phyloP scores from a whole-genome alignment of 2,888 invertebrate species.

The Aromia moschata region DNA sequence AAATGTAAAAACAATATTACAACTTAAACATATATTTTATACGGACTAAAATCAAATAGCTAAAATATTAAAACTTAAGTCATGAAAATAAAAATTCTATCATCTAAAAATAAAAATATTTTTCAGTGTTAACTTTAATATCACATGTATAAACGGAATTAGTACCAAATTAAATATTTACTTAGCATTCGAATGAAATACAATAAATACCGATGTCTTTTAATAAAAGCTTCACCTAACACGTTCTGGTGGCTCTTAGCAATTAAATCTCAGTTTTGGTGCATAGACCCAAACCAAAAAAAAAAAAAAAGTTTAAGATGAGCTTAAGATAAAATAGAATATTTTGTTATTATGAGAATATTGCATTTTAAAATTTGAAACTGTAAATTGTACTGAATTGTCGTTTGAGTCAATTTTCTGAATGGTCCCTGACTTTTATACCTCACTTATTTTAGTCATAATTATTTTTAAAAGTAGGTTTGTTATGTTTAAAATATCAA shows the following conservation, averaged over 20 bases:
- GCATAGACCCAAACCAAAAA: not conserved
- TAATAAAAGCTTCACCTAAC: not conserved
- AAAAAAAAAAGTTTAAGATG: too few species aligned
- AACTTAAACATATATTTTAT: not conserved
- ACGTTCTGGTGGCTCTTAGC: not conserved
- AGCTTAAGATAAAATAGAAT: too few species aligned
- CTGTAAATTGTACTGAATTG: too few species aligned
- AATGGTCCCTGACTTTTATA: too few species aligned
- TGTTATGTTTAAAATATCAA: too few species aligned
- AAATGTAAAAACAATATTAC: constrained; percentile 12
- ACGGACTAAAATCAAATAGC: not conserved
- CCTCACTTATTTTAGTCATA: too few species aligned
- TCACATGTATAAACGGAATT: not conserved
- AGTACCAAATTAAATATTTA: not conserved
- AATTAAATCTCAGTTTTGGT: not conserved
- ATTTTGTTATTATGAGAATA: too few species aligned
- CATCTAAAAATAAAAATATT: not conserved
- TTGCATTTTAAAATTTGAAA: too few species aligned
- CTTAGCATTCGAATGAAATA: not conserved
- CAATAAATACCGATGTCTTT: not conserved
- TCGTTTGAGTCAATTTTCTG: too few species aligned
- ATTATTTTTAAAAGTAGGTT: too few species aligned
- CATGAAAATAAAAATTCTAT: not conserved
- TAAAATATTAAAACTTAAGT: not conserved
- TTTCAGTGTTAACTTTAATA: not conserved